Evolutionary conservation across 2,113 vertebrate genomes (phyloP).

Genomic region (Catharus fuscescens): DNA sequence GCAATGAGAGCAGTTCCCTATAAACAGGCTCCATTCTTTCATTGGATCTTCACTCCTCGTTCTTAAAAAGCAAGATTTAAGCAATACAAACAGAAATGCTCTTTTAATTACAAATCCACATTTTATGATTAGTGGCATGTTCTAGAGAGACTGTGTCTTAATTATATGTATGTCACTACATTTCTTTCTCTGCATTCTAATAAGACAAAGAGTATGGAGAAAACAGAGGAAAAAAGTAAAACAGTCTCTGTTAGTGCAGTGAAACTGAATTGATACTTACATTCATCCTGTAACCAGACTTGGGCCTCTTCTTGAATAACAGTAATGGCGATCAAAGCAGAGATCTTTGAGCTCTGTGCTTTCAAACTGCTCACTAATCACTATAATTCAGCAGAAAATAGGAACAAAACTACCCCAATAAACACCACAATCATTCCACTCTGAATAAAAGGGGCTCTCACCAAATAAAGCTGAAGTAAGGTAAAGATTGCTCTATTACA

Average conservation of each 20-base stretch:
- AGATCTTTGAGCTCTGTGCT: constrained; percentile 28
- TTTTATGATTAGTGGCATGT: not conserved
- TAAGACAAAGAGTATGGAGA: not conserved
- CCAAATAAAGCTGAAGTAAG: constrained; percentile 24
- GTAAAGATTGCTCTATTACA: constrained; percentile 21
- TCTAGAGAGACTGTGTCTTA: not conserved
- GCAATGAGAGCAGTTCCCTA: not conserved
- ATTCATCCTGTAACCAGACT: not conserved
- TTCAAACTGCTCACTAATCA: constrained; percentile 50
- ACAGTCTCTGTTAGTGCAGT: not conserved
- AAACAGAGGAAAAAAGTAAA: not conserved
- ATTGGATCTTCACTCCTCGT: not conserved
- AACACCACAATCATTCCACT: constrained; percentile 32
- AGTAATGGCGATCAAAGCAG: constrained; percentile 50
- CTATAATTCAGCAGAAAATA: constrained; percentile 62
- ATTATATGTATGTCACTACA: not conserved
- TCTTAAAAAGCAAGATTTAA: not conserved
- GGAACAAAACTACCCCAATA: constrained; percentile 31
- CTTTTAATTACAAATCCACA: not conserved
- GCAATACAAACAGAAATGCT: not conserved
- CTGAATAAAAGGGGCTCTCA: constrained; percentile 29
- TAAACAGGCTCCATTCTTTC: not conserved
- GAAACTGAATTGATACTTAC: constrained; percentile 13
- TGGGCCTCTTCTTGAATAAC: not conserved
- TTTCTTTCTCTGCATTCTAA: constrained; percentile 8